A percentile compares a stretch with the other conserved stretches of the same genome.
Conservation (phyloP, 2,797 vertebrate species). For the Falco biarmicus region DNA sequence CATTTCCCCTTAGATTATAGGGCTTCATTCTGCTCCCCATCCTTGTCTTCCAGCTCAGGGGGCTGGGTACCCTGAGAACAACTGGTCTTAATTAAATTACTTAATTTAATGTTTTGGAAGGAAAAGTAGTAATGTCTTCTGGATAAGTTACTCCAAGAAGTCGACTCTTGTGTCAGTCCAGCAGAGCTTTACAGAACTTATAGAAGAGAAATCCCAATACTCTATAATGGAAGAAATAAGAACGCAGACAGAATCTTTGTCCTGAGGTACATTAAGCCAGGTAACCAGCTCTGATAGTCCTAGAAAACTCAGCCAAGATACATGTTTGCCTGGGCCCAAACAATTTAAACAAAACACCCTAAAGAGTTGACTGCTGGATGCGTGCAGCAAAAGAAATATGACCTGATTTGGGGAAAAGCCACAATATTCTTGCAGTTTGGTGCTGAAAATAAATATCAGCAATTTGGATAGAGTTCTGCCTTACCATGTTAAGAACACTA, state of each 20-base stretch:
- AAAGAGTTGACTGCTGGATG: rapidly evolving
- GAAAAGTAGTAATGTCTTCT: not conserved
- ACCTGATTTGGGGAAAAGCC: not conserved
- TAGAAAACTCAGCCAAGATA: not conserved
- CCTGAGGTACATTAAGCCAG: not conserved
- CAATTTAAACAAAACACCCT: not conserved
- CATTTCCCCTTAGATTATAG: no score
- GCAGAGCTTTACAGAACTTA: not conserved
- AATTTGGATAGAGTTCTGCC: not conserved
- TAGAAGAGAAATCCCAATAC: not conserved
- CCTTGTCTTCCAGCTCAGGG: no score
- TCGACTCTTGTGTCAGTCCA: not conserved
- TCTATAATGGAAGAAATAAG: not conserved
- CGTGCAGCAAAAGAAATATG: not conserved
- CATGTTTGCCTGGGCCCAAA: not conserved
- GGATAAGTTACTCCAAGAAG: not conserved
- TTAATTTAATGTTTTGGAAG: not conserved
- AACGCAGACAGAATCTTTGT: not conserved
- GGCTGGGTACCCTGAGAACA: no score
- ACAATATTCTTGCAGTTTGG: not conserved
- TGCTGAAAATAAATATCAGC: not conserved
- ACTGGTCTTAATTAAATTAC: no score
- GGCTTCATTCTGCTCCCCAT: no score
- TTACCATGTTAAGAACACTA: not conserved
- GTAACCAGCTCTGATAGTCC: not conserved